Percentiles rank a stretch among this genome's conserved stretches.
These are phyloP conservation scores for Natrix natrix DNA, from an alignment of 2,797 vertebrate species.

Conservation along the genomic window DNA sequence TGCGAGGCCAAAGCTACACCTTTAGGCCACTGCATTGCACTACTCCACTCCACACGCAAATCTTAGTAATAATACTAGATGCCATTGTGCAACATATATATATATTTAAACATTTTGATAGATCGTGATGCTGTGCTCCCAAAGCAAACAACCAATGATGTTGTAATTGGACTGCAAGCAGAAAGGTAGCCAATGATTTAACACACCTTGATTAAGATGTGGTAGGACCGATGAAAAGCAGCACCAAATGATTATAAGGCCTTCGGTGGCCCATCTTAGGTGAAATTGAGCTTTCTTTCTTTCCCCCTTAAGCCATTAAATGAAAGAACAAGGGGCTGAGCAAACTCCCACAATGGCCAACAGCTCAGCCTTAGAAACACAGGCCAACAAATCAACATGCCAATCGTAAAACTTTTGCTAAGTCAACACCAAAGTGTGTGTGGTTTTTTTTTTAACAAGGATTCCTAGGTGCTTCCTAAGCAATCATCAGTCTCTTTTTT, in stretches of 20 bases:
- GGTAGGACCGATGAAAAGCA: background rate
- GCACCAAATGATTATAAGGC: background rate
- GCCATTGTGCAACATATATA: background rate
- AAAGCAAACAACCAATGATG: background rate
- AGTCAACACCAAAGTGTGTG: conserved; percentile 46
- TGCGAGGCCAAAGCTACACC: no score
- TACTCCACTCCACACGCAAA: background rate
- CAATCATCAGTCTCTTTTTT: conserved; percentile 56
- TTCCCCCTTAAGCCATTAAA: background rate
- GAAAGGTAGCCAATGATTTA: background rate
- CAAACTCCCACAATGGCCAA: conserved; percentile 5
- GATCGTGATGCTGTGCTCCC: background rate
- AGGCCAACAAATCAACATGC: conserved; percentile 5
- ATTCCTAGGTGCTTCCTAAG: conserved; percentile 69
- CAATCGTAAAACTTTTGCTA: conserved; percentile 56
- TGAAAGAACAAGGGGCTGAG: background rate
- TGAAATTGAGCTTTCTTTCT: conserved; percentile 9
- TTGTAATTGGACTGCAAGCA: background rate
- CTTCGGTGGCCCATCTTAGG: background rate
- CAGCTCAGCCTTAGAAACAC: background rate
- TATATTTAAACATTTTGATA: no score
- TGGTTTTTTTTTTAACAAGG: conserved; percentile 54
- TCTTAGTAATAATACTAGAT: background rate
- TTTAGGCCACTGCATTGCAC: no score
- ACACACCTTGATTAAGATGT: background rate